Evolutionary conservation across 2,888 invertebrate species (phyloP), one percentile per base, ranked within the genome.

Genomic region (Andrena flavipes): DNA sequence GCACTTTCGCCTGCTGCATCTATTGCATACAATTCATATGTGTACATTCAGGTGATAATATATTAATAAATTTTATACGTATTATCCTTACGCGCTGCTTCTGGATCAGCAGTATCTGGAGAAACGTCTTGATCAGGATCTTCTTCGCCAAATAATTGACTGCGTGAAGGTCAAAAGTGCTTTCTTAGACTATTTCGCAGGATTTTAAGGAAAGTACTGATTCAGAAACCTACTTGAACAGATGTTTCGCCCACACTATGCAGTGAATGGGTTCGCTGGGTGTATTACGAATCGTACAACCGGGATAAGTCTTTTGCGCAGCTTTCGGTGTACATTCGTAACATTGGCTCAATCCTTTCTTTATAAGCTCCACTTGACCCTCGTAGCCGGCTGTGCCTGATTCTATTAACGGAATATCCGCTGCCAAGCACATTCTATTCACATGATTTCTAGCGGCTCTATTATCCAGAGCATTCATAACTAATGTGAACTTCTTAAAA

Each of bases 211-310:
- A 2, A 49, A 71, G 63, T 35, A 70, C 23, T 65, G 29, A 62
- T 73, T 64, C 13, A 16, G 62, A 80, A 35, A 62, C 71, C 67
- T 94, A 98, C 97, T 99, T 99, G 94, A 99, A 99, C 10, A 99
- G 96, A 95, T 99, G 99, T 94, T 99, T 99, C 0, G 99, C 98
- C 99, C 99, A 99, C 26, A 99, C 99, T 88, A 99, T 99, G 94
- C 99, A 99, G 94, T 99, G 99, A 88, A 99, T 99, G 0, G 98
- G 98, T 94, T 99, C 99, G 0, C 99, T 99, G 0, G 99, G 99
- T 0, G 99, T 99, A 93, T 99, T 99, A 59, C 99, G 96, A 88
- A 99, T 99, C 1, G 99, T 99, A 93, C 99, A 99, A 0, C 99
- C 99, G 0, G 99, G 99, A 94, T 96, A 99, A 6, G 98, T 97